A percentile compares a stretch with the other conserved stretches of the same genome.
phyloP scores from a whole-genome alignment of 2,888 invertebrate genomes.

The Plebejus anna region DNA sequence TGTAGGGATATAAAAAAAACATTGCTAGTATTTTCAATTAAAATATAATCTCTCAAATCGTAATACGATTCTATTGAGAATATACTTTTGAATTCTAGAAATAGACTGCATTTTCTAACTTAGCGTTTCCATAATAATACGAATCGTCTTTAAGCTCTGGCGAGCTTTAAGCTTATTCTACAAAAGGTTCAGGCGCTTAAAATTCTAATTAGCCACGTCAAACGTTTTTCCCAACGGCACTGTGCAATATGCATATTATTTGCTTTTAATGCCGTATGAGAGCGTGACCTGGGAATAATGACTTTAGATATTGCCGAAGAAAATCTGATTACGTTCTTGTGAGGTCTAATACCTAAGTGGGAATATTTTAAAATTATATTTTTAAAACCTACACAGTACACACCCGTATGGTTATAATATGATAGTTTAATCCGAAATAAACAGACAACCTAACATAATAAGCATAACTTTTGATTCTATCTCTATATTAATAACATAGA shows the following conservation, averaged over 20 bases:
- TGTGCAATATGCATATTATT: neutral
- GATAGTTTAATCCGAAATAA: too few relatives aligned
- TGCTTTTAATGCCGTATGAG: neutral
- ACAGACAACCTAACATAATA: too few relatives aligned
- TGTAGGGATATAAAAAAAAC: neutral
- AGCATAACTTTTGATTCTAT: too few relatives aligned
- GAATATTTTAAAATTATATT: too few relatives aligned
- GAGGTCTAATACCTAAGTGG: neutral
- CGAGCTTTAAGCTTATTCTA: slow-evolving; percentile 1
- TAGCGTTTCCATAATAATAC: neutral
- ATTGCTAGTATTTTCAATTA: neutral
- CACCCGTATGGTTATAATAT: too few relatives aligned
- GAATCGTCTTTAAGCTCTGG: slow-evolving; percentile 3
- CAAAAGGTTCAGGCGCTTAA: neutral
- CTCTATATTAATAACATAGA: too few relatives aligned
- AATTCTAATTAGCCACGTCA: neutral
- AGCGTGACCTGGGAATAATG: neutral
- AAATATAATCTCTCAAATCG: neutral
- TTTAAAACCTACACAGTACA: too few relatives aligned
- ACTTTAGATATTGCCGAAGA: neutral
- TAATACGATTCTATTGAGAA: neutral
- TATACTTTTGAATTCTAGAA: neutral
- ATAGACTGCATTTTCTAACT: neutral
- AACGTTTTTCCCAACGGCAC: neutral
- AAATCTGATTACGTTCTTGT: neutral